A percentile compares a stretch with the other conserved stretches of the same genome.
Evolutionary conservation across 2,797 vertebrate genomes (phyloP).

Genomic region (Falco novaeseelandiae): DNA sequence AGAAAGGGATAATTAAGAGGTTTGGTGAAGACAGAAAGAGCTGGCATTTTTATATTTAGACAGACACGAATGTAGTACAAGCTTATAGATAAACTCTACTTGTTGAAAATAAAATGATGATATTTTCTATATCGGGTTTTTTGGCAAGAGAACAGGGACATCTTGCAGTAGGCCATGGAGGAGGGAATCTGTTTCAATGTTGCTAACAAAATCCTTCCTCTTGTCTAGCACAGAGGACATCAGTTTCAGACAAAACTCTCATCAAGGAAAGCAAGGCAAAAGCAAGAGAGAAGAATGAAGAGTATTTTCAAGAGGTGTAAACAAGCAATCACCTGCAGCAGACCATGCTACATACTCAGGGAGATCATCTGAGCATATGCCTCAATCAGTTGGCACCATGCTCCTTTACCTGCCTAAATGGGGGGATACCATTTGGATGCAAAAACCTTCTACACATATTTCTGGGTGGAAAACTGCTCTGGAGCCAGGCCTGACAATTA

Average conservation of each 20-base stretch:
- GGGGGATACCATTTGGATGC: background rate
- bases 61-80: background rate
- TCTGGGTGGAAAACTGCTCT: background rate
- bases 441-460: background rate
- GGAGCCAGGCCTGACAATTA: background rate
- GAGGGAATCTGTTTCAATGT: background rate
- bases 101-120: constrained; percentile 23
- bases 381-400: background rate
- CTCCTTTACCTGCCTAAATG: background rate
- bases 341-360: background rate
- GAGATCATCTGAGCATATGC: background rate
- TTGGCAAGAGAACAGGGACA: background rate
- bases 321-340: background rate
- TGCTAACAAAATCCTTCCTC: constrained; percentile 8
- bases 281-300: background rate
- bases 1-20: constrained; percentile 13
- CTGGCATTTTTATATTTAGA: background rate
- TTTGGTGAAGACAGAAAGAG: background rate
- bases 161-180: background rate
- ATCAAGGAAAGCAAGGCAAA: background rate
- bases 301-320: background rate
- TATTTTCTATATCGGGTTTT: background rate
- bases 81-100: background rate
- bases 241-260: constrained; percentile 16
- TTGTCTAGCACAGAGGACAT: background rate